Base-by-base conservation (phyloP, 1,140 invertebrate genomes). In the Drosophila truncata region DNA sequence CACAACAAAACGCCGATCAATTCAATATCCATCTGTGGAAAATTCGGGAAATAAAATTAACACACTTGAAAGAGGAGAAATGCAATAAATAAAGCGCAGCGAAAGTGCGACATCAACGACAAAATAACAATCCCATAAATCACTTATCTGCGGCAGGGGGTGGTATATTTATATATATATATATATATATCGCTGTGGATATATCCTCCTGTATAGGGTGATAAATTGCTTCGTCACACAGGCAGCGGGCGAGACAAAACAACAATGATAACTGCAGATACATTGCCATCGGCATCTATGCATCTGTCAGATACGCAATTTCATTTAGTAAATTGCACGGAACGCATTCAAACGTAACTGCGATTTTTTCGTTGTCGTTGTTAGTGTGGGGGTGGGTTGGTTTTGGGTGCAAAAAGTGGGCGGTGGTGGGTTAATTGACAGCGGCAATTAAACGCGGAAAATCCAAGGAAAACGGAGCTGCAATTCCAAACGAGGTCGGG, bases 71-170 rank as follows among this genome's bases (percentile, higher is more conserved):
- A 69, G 79, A 59, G 76, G 46, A 23, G 23, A 16, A 41, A 46
- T 23, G 74, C 73, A 75, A 88, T 88, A 88, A 88, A 88, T 88
- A 88, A 88, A 88, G 82, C 75, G 81, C 81, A 65, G 62, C 71
- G 81, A 77, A 88, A 88, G 81, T 84, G 84, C 84, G 85, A 90
- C 85, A 90, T 81, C 73, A 90, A 90, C 85, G 81, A 88, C 85
- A 81, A 88, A 88, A 88, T 88, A 88, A 88, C 85, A 88, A 88
- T 90, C 78, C 78, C 74, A 88, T 88, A 88, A 88, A 88, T 88
- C 85, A 88, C 85, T 90, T 88, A 88, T 84, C 78, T 58, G 64
- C 14, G 57, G 33, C 46, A 29, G 33, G 58, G 42, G 52, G 27
- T 20, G 23, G 27, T 31, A n/a, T 42, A 18, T 50, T 11, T 50